phyloP scores from a whole-genome alignment of 1,140 invertebrate species.

The Platorchestia sp. region DNA sequence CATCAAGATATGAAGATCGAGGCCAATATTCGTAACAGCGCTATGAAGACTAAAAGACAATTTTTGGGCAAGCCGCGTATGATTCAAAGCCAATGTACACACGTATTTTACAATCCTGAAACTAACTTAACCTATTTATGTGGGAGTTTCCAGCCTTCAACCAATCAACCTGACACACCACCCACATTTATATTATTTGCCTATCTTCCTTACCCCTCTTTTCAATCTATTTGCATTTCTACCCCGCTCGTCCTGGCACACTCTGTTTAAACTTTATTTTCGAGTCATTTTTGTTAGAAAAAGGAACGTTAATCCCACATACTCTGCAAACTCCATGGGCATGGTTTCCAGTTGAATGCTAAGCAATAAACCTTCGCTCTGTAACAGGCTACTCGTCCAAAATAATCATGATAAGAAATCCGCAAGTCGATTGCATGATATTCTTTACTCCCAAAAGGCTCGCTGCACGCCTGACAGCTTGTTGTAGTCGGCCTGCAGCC shows the following conservation, averaged over 20 bases:
- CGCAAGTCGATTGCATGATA: neutral
- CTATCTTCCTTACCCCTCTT: no score
- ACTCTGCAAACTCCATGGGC: no score
- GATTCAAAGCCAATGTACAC: neutral
- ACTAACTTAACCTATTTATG: neutral
- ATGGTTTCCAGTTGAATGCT: no score
- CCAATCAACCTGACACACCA: neutral
- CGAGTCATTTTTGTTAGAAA: no score
- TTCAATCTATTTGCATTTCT: no score
- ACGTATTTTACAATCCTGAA: neutral
- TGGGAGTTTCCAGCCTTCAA: neutral
- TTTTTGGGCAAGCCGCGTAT: neutral
- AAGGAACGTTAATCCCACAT: no score
- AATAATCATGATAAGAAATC: no score
- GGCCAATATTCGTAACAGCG: neutral
- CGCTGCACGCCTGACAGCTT: constrained; percentile 88
- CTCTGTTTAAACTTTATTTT: no score
- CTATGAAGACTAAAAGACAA: neutral
- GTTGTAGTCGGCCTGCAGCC: constrained; percentile 91
- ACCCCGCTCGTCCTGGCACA: no score
- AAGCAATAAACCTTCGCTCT: no score
- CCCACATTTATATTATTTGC: no score
- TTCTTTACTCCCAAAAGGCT: constrained; percentile 81
- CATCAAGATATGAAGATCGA: neutral
- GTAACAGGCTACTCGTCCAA: no score